These are phyloP conservation scores for Oligia latruncula DNA, from an alignment of 2,888 invertebrate species.

Conservation along the genomic window DNA sequence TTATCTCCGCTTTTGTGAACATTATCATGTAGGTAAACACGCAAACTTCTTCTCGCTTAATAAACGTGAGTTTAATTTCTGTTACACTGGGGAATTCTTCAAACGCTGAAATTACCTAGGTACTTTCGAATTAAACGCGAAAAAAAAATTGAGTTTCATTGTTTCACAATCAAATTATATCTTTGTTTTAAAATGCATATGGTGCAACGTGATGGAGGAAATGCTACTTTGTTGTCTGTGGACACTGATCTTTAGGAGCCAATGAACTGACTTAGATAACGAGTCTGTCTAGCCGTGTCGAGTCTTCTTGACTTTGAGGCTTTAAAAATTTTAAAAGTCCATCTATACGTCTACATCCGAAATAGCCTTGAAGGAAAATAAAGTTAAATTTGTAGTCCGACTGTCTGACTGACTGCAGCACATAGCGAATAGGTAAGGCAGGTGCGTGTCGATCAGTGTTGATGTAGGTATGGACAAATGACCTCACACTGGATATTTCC, in stretches of 20 bases:
- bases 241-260: conserved; percentile 14
- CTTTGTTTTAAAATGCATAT: conserved; percentile 2
- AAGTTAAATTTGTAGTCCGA: neutral
- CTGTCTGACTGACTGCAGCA: neutral
- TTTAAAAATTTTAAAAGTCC: neutral
- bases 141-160: neutral
- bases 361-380: neutral
- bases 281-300: neutral
- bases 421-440: neutral
- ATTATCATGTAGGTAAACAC: conserved; percentile 12
- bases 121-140: neutral
- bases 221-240: conserved; percentile 18
- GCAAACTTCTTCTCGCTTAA: neutral
- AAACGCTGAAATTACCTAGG: neutral
- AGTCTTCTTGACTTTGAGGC: neutral
- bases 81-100: neutral
- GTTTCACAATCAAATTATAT: conserved; percentile 16
- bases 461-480: conserved; percentile 21
- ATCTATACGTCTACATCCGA: too few relatives aligned
- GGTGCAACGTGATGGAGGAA: neutral
- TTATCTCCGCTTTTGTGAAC: conserved; percentile 9
- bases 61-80: neutral
- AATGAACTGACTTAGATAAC: conserved; percentile 23
- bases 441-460: neutral
- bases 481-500: conserved; percentile 24